Conservation (phyloP, 2,888 invertebrate genomes). For the Apodemia hepburni region DNA sequence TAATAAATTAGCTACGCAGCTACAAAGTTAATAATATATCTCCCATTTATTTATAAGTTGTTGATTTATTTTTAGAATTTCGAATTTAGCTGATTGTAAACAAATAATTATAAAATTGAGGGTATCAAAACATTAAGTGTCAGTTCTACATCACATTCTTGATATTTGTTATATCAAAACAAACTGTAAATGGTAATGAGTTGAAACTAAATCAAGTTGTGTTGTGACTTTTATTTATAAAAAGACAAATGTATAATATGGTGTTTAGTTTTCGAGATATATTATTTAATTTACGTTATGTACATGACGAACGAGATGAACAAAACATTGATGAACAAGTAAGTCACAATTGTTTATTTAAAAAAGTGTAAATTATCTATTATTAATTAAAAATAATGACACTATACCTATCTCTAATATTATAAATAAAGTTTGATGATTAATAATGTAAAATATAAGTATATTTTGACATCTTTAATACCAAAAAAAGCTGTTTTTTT, state of each 20-base stretch:
- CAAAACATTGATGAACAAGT: constrained; percentile 45
- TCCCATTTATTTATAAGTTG: too few species aligned
- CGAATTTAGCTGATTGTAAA: too few species aligned
- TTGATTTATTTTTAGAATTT: too few species aligned
- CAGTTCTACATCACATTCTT: constrained; percentile 14
- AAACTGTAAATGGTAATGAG: background rate
- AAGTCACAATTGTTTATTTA: constrained; percentile 23
- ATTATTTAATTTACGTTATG: constrained; percentile 57
- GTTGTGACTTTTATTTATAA: constrained; percentile 14
- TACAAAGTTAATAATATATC: too few species aligned
- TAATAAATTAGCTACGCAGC: too few species aligned
- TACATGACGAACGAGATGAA: constrained; percentile 57
- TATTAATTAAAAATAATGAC: too few species aligned
- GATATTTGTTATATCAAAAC: background rate
- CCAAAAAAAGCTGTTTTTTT: too few species aligned
- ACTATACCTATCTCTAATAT: too few species aligned
- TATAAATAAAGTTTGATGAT: too few species aligned
- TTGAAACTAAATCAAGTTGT: background rate
- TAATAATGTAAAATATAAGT: too few species aligned
- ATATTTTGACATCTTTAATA: too few species aligned
- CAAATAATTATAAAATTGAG: background rate
- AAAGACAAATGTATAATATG: constrained; percentile 39
- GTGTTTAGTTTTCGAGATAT: constrained; percentile 67
- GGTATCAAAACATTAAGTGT: constrained; percentile 20
- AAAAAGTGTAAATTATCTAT: too few species aligned